A percentile compares a stretch with the other conserved stretches of the same genome.
These are phyloP conservation scores for Pollenia griseotomentosa DNA, from an alignment of 2,888 invertebrate species.

Conservation along the genomic window DNA sequence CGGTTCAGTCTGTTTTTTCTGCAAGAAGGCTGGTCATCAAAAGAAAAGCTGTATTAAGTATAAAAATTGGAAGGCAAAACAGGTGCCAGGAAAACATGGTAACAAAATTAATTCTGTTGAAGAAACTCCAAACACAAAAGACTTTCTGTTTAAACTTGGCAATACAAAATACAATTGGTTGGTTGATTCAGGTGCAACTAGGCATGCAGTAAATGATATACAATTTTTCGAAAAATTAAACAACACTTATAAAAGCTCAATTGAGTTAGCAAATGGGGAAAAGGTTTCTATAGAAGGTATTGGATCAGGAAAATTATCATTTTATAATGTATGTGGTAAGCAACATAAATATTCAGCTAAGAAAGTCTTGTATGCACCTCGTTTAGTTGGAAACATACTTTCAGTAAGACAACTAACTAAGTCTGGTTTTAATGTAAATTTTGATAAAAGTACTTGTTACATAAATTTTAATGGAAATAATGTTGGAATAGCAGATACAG, in stretches of 20 bases:
- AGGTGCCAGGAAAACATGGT: not conserved
- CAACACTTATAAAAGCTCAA: conserved; percentile 8
- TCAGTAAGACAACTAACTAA: conserved; percentile 4
- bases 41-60: conserved; percentile 29
- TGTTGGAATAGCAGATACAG: not conserved
- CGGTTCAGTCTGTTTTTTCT: too few species aligned
- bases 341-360: not conserved
- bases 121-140: not conserved
- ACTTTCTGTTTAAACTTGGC: conserved; percentile 41
- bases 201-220: conserved; percentile 20
- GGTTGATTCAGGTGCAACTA: conserved; percentile 43
- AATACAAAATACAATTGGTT: conserved; percentile 32
- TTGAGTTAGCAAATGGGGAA: conserved; percentile 20
- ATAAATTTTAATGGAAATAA: conserved; percentile 9
- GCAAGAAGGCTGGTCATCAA: not conserved
- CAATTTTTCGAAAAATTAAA: conserved; percentile 20
- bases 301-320: not conserved
- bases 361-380: conserved; percentile 22
- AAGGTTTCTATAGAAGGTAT: conserved; percentile 11
- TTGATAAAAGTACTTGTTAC: not conserved
- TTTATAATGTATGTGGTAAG: not conserved
- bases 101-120: conserved; percentile 41
- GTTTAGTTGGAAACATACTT: conserved; percentile 18
- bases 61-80: conserved; percentile 15
- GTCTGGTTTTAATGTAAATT: too few species aligned